Evolutionary conservation across 2,888 invertebrate species (phyloP).

Genomic region (Ichneumoninae sp.): DNA sequence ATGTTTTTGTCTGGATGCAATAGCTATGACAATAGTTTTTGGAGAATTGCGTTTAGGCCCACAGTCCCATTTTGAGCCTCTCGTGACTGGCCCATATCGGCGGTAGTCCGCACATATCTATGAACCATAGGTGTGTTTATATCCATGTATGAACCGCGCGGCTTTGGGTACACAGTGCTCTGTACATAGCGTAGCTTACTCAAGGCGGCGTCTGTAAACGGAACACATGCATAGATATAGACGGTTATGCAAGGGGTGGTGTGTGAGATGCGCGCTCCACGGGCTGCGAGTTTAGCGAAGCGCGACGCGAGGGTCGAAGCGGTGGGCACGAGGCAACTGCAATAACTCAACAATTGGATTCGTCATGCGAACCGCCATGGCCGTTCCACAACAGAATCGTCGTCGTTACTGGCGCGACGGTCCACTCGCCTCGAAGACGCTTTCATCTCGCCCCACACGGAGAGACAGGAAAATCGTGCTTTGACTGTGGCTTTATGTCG

Average conservation of each 20-base stretch:
- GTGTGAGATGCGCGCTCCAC: conserved; percentile 9
- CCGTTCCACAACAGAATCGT: conserved; percentile 2
- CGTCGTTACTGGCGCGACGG: not conserved
- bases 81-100: not conserved
- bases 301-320: not conserved
- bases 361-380: conserved; percentile 18
- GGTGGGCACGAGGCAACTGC: conserved; percentile 5
- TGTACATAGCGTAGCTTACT: not conserved
- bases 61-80: too few species aligned
- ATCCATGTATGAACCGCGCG: not conserved
- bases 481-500: not conserved
- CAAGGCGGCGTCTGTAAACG: conserved; percentile 2
- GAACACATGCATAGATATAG: not conserved
- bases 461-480: not conserved
- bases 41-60: too few species aligned
- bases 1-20: too few species aligned
- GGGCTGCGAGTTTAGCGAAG: conserved; percentile 5
- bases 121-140: not conserved
- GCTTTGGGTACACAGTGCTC: not conserved
- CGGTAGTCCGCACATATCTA: not conserved
- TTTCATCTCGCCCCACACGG: not conserved
- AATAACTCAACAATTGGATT: conserved; percentile 43
- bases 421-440: not conserved
- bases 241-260: not conserved
- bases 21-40: too few species aligned